These are phyloP conservation scores for Pipistrellus pipistrellus DNA, from an alignment of 2,797 vertebrate species.

Conservation along the genomic window DNA sequence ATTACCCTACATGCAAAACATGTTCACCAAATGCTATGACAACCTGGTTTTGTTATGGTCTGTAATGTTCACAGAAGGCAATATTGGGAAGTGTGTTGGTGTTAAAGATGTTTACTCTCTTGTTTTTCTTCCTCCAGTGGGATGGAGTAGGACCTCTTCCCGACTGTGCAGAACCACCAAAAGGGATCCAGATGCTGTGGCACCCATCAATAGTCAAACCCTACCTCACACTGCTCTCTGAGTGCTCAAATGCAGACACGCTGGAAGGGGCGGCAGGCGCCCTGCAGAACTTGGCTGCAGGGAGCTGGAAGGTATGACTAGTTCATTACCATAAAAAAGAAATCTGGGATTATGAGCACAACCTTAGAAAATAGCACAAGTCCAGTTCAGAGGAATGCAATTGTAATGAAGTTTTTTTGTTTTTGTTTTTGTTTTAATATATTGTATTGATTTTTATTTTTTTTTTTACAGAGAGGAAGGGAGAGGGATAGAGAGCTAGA, in stretches of 20 bases:
- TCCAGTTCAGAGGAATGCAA: neutral
- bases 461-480: no score
- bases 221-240: constrained; percentile 99
- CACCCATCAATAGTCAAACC: constrained; percentile 99
- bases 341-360: constrained; percentile 34
- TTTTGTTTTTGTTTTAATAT: no score
- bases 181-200: constrained; percentile 99
- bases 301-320: constrained; percentile 97
- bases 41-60: neutral
- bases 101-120: constrained; percentile 78
- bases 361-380: neutral
- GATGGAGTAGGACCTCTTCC: constrained; percentile 98
- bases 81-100: neutral
- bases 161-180: constrained; percentile 96
- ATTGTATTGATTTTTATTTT: no score
- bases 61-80: neutral
- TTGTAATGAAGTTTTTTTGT: neutral
- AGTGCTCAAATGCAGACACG: constrained; percentile 99
- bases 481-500: no score
- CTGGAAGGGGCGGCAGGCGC: constrained; percentile 98
- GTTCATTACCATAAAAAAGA: constrained; percentile 69
- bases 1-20: fast-evolving
- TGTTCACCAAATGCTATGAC: neutral
- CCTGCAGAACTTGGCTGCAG: constrained; percentile 98
- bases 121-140: constrained; percentile 92